These are phyloP conservation scores for Antheraea yamamai DNA, from an alignment of 2,888 invertebrate genomes.

Conservation along the genomic window DNA sequence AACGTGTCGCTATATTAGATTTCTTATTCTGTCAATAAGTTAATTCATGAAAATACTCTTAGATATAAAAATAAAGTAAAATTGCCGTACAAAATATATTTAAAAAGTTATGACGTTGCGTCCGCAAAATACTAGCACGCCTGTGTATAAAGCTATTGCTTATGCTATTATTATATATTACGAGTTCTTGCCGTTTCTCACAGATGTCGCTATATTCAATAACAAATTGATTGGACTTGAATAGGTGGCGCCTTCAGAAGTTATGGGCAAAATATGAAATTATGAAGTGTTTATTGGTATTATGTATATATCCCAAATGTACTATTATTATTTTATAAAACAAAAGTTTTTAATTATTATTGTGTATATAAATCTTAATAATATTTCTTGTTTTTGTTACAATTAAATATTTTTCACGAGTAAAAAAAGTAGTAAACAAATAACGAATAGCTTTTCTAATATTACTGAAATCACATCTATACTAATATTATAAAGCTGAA, in stretches of 20 bases:
- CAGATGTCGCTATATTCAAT: not conserved
- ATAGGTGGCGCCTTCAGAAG: not conserved
- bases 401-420: not conserved
- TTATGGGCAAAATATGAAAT: not conserved
- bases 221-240: not conserved
- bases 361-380: not conserved
- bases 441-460: not conserved
- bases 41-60: too few species aligned
- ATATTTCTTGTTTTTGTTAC: not conserved
- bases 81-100: too few species aligned
- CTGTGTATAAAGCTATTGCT: too few species aligned
- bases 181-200: not conserved
- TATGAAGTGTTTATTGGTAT: not conserved
- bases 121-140: too few species aligned
- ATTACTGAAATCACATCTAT: not conserved
- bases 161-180: not conserved
- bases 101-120: too few species aligned
- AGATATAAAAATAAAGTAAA: too few species aligned
- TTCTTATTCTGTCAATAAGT: too few species aligned
- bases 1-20: too few species aligned
- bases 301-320: too few species aligned
- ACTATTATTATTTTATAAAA: too few species aligned
- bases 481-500: not conserved
- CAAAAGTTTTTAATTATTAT: too few species aligned
- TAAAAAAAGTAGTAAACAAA: not conserved